A percentile compares a stretch with the other conserved stretches of the same genome.
phyloP scores from a whole-genome alignment of 2,797 vertebrate genomes.

The Ctenosaura bakeri region DNA sequence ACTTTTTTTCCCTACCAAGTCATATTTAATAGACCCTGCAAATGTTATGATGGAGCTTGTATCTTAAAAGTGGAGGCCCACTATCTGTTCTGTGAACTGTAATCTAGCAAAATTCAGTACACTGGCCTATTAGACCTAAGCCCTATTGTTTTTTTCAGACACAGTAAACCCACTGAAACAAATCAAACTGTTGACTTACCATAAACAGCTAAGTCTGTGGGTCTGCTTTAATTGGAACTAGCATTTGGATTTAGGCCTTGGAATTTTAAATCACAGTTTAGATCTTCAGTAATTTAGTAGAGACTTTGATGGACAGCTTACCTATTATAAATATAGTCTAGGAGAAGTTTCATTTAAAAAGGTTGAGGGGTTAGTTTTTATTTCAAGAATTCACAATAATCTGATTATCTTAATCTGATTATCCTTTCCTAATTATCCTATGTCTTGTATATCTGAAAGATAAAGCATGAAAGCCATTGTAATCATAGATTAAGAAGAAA shows the following conservation, averaged over 20 bases:
- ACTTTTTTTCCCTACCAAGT: neutral
- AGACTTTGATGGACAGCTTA: neutral
- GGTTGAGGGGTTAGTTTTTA: neutral
- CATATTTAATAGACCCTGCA: neutral
- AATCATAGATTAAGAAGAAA: too few species aligned
- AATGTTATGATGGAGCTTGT: neutral
- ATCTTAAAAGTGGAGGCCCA: neutral
- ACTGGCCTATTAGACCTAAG: neutral
- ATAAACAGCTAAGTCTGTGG: too few species aligned
- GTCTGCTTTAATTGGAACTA: too few species aligned
- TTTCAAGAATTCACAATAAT: neutral
- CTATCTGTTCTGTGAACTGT: neutral
- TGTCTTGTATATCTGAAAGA: neutral
- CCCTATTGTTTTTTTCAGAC: too few species aligned
- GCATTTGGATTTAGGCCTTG: too few species aligned
- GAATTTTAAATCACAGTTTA: neutral
- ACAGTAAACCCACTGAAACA: too few species aligned
- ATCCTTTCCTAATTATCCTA: too few species aligned
- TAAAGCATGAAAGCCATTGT: neutral
- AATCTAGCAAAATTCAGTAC: conserved; percentile 1
- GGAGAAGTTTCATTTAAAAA: neutral
- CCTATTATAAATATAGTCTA: neutral
- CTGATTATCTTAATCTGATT: neutral
- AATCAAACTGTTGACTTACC: too few species aligned
- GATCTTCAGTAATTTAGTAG: neutral